phyloP scores from a whole-genome alignment of 2,888 invertebrate genomes.

The Chrysotoxum bicinctum region DNA sequence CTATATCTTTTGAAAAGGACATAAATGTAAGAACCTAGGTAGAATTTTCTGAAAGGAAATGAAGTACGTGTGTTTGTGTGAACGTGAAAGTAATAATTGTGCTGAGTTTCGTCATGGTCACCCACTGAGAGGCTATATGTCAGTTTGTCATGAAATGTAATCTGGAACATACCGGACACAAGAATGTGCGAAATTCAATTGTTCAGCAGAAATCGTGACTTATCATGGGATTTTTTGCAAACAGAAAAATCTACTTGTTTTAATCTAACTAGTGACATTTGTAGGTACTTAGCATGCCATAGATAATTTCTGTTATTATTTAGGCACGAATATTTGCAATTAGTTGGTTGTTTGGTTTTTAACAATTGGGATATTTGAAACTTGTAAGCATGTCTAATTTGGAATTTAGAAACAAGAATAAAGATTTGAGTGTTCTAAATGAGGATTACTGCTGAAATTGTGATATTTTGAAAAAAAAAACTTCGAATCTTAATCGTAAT shows the following conservation, averaged over 20 bases:
- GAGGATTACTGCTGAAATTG: too few relatives aligned
- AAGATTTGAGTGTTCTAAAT: too few relatives aligned
- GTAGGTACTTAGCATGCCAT: too few relatives aligned
- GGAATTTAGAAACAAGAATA: too few relatives aligned
- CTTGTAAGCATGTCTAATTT: too few relatives aligned
- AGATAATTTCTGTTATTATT: too few relatives aligned
- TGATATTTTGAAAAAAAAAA: too few relatives aligned
- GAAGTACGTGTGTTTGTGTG: not conserved
- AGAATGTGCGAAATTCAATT: slow-evolving; percentile 5
- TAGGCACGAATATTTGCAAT: too few relatives aligned
- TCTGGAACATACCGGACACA: not conserved
- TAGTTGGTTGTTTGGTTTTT: too few relatives aligned
- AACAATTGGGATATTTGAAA: too few relatives aligned
- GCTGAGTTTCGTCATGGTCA: slow-evolving; percentile 58
- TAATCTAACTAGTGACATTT: not conserved
- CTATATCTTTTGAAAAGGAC: slow-evolving; percentile 33
- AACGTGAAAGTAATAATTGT: slow-evolving; percentile 26
- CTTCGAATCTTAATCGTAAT: too few relatives aligned
- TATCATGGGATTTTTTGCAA: not conserved
- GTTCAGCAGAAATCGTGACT: not conserved
- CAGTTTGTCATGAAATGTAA: slow-evolving; percentile 27
- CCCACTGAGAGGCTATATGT: slow-evolving; percentile 38
- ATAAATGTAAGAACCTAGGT: not conserved
- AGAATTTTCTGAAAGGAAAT: not conserved
- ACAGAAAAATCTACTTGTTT: not conserved